A percentile compares a stretch with the other conserved stretches of the same genome.
Conservation (phyloP, 2,888 invertebrate species). For the Ectemnius cavifrons region DNA sequence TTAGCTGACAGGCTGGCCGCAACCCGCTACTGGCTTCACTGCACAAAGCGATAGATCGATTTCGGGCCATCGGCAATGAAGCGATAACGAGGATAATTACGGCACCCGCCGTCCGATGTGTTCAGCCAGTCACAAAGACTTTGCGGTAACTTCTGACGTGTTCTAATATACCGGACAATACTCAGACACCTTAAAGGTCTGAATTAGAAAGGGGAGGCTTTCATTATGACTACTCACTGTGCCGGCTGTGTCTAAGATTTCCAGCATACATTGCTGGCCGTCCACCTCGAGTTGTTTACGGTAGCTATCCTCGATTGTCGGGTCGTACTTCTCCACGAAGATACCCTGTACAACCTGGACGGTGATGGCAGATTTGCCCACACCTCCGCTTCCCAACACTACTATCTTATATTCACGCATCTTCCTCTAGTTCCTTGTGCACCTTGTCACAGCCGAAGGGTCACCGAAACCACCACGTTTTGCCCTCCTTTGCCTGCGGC, state of each 20-base stretch:
- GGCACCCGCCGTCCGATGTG: neutral
- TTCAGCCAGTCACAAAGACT: neutral
- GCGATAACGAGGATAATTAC: constrained; percentile 1
- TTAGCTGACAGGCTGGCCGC: neutral
- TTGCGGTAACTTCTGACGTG: neutral
- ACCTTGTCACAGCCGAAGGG: constrained; percentile 70
- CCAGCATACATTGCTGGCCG: constrained; percentile 99
- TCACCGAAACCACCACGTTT: constrained; percentile 77
- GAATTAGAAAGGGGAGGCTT: no score
- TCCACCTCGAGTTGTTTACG: constrained; percentile 99
- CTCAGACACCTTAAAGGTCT: neutral
- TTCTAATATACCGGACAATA: neutral
- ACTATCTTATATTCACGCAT: constrained; percentile 99
- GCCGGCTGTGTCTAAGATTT: constrained; percentile 99
- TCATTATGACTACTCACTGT: constrained; percentile 83
- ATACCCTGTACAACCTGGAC: constrained; percentile 99
- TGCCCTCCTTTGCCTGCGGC: constrained; percentile 68
- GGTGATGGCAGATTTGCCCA: constrained; percentile 98
- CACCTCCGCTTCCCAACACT: constrained; percentile 99
- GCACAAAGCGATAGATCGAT: constrained; percentile 6
- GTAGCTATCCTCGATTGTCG: constrained; percentile 99
- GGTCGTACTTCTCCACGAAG: constrained; percentile 99
- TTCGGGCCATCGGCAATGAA: neutral
- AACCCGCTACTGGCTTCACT: neutral
- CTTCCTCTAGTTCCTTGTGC: constrained; percentile 72